phyloP scores from a whole-genome alignment of 2,113 vertebrate genomes.

The Bubo blakistoni region DNA sequence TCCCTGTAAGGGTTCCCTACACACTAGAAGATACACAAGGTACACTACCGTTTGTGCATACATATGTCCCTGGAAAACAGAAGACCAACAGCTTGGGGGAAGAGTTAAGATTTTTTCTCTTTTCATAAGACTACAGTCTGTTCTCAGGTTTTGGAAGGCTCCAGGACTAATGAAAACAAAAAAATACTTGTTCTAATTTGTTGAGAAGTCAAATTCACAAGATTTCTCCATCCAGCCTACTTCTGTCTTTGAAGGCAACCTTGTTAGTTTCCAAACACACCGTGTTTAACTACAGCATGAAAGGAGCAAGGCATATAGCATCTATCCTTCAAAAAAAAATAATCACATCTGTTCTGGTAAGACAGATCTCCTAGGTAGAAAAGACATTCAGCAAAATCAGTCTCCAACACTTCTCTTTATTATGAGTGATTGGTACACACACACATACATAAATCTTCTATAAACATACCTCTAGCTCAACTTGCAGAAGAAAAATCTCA shows the following conservation, averaged over 20 bases:
- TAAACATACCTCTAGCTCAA: neutral
- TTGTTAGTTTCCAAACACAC: neutral
- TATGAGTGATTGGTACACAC: neutral
- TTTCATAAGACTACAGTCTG: neutral
- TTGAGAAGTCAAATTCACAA: neutral
- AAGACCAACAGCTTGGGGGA: neutral
- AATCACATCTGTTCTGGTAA: neutral
- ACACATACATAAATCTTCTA: neutral
- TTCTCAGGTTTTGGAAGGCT: neutral
- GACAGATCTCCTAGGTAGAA: neutral
- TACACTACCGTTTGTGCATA: neutral
- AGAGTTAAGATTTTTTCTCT: neutral
- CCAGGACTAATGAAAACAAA: neutral
- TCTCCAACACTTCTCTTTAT: neutral
- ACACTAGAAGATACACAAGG: neutral
- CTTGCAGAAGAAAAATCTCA: neutral
- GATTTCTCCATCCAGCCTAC: neutral
- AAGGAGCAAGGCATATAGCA: neutral
- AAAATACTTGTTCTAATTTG: neutral
- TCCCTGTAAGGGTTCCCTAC: neutral
- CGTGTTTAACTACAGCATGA: neutral
- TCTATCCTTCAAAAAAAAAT: neutral
- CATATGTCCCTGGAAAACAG: accelerated
- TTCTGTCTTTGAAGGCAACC: neutral
- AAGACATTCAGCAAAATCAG: neutral